Conservation (phyloP, 2,888 invertebrate species). For the Uloborus plumipes region DNA sequence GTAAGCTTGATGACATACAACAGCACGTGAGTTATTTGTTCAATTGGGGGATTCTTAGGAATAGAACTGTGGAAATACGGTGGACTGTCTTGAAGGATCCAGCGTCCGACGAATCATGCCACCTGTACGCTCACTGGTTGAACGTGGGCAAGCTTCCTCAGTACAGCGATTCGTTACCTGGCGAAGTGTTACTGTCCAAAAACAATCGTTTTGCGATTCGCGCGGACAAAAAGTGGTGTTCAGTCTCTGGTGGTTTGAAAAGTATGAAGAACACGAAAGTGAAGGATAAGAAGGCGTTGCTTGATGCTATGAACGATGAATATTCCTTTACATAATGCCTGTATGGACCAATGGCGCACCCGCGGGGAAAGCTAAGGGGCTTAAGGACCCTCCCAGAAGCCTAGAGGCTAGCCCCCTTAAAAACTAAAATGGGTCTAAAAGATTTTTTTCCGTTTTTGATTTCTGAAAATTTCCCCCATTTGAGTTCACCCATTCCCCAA, state of each 20-base stretch:
- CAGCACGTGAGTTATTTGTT: constrained; percentile 11
- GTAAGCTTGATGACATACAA: background rate
- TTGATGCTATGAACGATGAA: constrained; percentile 25
- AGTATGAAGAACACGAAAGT: constrained; percentile 7
- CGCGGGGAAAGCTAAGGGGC: no score
- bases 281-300: constrained; percentile 19
- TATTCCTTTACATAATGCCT: no score
- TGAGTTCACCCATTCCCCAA: no score
- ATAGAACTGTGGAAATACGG: constrained; percentile 1
- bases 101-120: constrained; percentile 16
- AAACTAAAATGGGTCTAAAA: no score
- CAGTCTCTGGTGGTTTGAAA: constrained; percentile 19
- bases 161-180: constrained; percentile 10
- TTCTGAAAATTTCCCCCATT: no score
- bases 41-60: background rate
- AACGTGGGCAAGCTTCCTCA: constrained; percentile 11
- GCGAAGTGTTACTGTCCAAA: constrained; percentile 8
- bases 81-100: constrained; percentile 24
- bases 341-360: no score
- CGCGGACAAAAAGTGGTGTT: constrained; percentile 40
- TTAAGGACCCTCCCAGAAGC: no score
- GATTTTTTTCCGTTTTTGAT: no score
- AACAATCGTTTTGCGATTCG: constrained; percentile 23
- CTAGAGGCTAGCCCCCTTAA: no score
- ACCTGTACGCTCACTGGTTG: constrained; percentile 41